These are phyloP conservation scores for Andrena camellia DNA, from an alignment of 2,888 invertebrate genomes.

Conservation along the genomic window DNA sequence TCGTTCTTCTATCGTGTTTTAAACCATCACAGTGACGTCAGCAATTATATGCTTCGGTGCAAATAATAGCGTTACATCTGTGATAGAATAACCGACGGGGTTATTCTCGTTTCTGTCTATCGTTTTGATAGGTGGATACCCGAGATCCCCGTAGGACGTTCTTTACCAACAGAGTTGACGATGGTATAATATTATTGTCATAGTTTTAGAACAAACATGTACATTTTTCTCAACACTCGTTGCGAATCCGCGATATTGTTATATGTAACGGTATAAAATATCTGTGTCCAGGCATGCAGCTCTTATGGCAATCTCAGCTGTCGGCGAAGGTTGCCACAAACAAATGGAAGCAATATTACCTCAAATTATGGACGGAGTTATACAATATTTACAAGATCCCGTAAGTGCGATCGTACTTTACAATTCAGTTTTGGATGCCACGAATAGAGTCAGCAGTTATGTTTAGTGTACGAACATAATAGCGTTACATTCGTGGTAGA, in stretches of 20 bases:
- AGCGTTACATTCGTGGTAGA: slow-evolving; percentile 81
- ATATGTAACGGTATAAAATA: not conserved
- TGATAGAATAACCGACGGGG: slow-evolving; percentile 76
- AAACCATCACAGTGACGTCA: slow-evolving; percentile 77
- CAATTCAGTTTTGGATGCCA: slow-evolving; percentile 61
- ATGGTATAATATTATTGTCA: slow-evolving; percentile 55
- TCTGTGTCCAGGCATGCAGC: slow-evolving; percentile 92
- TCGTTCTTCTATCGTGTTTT: not conserved
- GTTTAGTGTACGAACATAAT: slow-evolving; percentile 69
- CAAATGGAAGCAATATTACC: slow-evolving; percentile 98
- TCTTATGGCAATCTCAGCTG: slow-evolving; percentile 98
- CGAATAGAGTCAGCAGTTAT: slow-evolving; percentile 78
- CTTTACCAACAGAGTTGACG: slow-evolving; percentile 70
- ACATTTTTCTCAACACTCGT: slow-evolving; percentile 19
- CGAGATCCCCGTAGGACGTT: slow-evolving; percentile 65
- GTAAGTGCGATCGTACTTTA: slow-evolving; percentile 86
- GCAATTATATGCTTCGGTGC: slow-evolving; percentile 70
- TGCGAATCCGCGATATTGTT: not conserved
- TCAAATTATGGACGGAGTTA: slow-evolving; percentile 95
- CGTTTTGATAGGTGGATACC: slow-evolving; percentile 70
- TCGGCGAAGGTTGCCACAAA: slow-evolving; percentile 99
- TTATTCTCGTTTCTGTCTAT: slow-evolving; percentile 65
- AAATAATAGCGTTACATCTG: slow-evolving; percentile 79
- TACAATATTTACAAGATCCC: slow-evolving; percentile 93
- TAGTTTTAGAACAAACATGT: slow-evolving; percentile 73